Conservation (phyloP, 2,797 vertebrate species). For the Siniperca undulata region DNA sequence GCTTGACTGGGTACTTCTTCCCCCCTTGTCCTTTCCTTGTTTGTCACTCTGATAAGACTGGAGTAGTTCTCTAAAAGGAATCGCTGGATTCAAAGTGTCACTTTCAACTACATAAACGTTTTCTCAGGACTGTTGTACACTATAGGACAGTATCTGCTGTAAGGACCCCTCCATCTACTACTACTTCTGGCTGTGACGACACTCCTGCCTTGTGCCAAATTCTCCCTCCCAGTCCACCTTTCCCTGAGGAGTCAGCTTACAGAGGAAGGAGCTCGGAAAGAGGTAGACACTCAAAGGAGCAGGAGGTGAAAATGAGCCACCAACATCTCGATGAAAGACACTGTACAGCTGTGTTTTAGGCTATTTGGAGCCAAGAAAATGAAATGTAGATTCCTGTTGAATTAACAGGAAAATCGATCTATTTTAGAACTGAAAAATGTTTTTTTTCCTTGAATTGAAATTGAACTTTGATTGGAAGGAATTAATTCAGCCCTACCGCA, state of each 20-base stretch:
- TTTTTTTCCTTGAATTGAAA: constrained; percentile 29
- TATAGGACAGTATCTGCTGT: constrained; percentile 46
- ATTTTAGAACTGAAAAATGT: constrained; percentile 3
- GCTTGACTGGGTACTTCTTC: constrained; percentile 27
- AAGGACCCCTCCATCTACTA: constrained; percentile 24
- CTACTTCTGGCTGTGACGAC: constrained; percentile 45
- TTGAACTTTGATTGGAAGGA: constrained; percentile 28
- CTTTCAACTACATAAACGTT: constrained; percentile 27
- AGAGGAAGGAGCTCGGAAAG: constrained; percentile 14
- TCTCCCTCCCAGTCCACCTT: constrained; percentile 17
- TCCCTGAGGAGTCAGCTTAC: background rate
- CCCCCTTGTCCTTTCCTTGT: background rate
- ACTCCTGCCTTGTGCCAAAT: constrained; percentile 35
- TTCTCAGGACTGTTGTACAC: constrained; percentile 68
- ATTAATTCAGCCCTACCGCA: constrained; percentile 1
- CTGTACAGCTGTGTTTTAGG: constrained; percentile 4
- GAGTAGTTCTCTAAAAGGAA: constrained; percentile 19
- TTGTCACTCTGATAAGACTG: constrained; percentile 18
- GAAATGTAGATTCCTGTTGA: constrained; percentile 32
- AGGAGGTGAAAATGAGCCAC: constrained; percentile 29
- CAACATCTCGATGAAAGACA: background rate
- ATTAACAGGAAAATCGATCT: constrained; percentile 13
- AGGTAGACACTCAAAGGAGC: constrained; percentile 7
- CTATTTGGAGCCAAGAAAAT: constrained; percentile 22
- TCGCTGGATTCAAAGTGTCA: constrained; percentile 24